Evolutionary conservation across 2,797 vertebrate genomes (phyloP).

Genomic region (Sylvia borin): DNA sequence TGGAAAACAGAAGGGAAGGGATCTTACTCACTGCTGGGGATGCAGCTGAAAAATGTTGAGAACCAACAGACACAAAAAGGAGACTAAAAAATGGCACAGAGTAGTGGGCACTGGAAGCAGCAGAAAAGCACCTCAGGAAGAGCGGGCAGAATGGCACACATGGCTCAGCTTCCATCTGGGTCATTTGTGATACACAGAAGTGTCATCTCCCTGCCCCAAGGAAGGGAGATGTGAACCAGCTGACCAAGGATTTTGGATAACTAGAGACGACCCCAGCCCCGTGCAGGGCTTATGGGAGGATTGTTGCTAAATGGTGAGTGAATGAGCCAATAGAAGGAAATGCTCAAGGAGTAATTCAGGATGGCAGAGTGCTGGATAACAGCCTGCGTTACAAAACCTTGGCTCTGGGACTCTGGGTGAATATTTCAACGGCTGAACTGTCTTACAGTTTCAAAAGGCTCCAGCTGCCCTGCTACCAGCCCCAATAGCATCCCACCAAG

Average conservation of each 20-base stretch:
- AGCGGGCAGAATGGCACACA: fast-evolving
- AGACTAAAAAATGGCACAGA: background rate
- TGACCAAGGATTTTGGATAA: background rate
- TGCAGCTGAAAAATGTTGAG: background rate
- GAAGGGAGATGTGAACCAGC: background rate
- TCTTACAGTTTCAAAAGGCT: background rate
- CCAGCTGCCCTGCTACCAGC: background rate
- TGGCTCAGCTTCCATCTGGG: background rate
- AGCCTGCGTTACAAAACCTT: background rate
- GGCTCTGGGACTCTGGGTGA: background rate
- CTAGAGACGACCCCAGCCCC: background rate
- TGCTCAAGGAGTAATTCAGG: background rate
- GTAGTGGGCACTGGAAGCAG: background rate
- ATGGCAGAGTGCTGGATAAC: background rate
- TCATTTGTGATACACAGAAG: background rate
- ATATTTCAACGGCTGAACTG: background rate
- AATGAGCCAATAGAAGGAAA: background rate
- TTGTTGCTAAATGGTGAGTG: background rate
- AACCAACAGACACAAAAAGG: background rate
- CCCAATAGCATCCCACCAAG: background rate
- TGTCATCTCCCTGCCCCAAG: background rate
- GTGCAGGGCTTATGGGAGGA: fast-evolving
- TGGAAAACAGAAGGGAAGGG: background rate
- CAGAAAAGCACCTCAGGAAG: background rate
- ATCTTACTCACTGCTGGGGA: background rate